Conservation (phyloP, 2,888 invertebrate species). For the Morpho achilles region DNA sequence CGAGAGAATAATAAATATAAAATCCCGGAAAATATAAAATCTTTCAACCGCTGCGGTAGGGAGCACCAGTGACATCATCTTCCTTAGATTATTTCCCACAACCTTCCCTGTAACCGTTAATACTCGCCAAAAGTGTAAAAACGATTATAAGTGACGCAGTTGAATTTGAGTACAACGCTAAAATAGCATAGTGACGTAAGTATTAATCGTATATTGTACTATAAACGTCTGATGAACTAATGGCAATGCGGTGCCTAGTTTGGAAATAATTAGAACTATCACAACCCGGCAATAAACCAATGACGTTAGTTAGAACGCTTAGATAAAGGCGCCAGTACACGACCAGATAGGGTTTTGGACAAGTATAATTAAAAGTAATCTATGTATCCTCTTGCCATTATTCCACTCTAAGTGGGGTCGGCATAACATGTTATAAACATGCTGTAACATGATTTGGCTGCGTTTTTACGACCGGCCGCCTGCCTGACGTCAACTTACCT, state of each 20-base stretch:
- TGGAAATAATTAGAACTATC: conserved; percentile 17
- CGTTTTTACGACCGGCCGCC: too few species aligned
- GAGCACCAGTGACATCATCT: not conserved
- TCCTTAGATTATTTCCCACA: conserved; percentile 1
- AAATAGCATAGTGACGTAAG: conserved; percentile 35
- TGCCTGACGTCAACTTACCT: too few species aligned
- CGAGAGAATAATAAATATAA: too few species aligned
- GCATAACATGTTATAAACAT: too few species aligned
- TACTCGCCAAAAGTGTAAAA: conserved; percentile 12
- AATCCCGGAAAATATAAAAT: too few species aligned
- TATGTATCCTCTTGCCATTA: too few species aligned
- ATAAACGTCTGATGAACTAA: conserved; percentile 20
- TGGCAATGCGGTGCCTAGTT: conserved; percentile 4
- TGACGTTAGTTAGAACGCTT: conserved; percentile 7
- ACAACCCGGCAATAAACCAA: conserved; percentile 36
- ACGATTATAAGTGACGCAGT: conserved; percentile 21
- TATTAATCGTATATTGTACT: conserved; percentile 34
- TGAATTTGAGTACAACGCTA: conserved; percentile 27
- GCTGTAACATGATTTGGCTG: too few species aligned
- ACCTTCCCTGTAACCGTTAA: conserved; percentile 17
- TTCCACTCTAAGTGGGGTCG: too few species aligned
- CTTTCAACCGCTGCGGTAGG: conserved; percentile 8
- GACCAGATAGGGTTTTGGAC: too few species aligned
- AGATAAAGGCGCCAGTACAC: too few species aligned
- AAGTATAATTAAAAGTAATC: too few species aligned